Conservation (phyloP, 2,797 vertebrate genomes). For the Acropternis orthonyx region DNA sequence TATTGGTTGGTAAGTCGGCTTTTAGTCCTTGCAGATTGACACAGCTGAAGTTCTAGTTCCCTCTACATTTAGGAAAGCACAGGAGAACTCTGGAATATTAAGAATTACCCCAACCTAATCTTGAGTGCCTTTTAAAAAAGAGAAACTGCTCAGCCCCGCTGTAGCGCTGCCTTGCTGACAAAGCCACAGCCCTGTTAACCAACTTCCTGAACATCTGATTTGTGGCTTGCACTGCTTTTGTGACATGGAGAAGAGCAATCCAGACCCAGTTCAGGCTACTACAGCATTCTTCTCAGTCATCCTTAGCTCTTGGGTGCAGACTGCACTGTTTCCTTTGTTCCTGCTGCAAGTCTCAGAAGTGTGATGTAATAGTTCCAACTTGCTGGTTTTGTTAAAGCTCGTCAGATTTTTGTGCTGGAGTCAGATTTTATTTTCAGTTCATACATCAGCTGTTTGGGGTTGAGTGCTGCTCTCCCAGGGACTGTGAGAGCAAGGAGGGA, state of each 20-base stretch:
- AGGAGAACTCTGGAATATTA: background rate
- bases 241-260: background rate
- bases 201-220: slow-evolving; percentile 50
- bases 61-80: background rate
- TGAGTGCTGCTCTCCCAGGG: background rate
- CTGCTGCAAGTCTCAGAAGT: background rate
- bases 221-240: background rate
- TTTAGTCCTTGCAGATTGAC: background rate
- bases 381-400: background rate
- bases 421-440: background rate
- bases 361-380: background rate
- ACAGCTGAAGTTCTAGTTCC: background rate
- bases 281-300: background rate
- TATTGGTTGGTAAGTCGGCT: background rate
- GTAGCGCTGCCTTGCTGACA: background rate
- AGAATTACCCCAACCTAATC: background rate
- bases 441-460: background rate
- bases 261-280: background rate
- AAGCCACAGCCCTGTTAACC: background rate
- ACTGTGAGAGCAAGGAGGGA: background rate
- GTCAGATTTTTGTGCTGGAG: background rate
- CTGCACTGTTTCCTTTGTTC: background rate
- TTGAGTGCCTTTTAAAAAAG: background rate
- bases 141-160: background rate
- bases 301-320: background rate